Base-by-base conservation (phyloP, 2,888 invertebrate species). In the Thalpophila matura region DNA sequence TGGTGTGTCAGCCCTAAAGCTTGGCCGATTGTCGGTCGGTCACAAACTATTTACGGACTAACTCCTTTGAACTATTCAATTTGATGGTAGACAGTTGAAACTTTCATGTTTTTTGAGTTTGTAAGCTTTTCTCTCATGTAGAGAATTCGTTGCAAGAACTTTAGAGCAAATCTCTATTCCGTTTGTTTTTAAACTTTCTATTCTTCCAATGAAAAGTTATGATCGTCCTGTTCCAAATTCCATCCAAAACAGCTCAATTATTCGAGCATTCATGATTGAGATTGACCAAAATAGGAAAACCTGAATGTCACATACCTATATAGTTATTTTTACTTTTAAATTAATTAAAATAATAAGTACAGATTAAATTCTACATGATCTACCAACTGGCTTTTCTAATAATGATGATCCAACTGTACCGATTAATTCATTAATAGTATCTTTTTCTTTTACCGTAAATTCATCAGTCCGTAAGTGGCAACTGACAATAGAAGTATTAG, bases 41-140 rank as follows among this genome's bases (percentile, higher is more conserved):
- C 79, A 63, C 70, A 62, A 79, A 80, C 80, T 75, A 79, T 79
- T 80, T 75, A 64, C 49, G 58, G 59, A 62, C 78, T 61, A 75
- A 78, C 66, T 78, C 71, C 64, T 70, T 65, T 64, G 66, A 79
- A 79, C 79, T 80, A 80, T 80, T 78, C 71, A 71, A 68, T 78
- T 80, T 72, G 58, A 72, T 56, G 58, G 62, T 24, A 47, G 64
- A 75, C 71, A 64, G 70, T 80, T 68, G 45, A 61, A 71, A 75
- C 60, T 75, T 69, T 14, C 12, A 16, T 35, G 47, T 65, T 80
- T 79, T 78, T 80, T 64, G 51, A 63, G 50, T 53, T 54, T 46
- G 18, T 37, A 42, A 37, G 50, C 35, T 61, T 59, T 64, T 38
- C 40, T 45, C 42, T 38, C 26, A 51, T 35, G 37, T 54, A 24